Evolutionary conservation across 1,140 invertebrate species (phyloP), one percentile per base, ranked within the genome.

Genomic region (Thaumetopoea pityocampa): DNA sequence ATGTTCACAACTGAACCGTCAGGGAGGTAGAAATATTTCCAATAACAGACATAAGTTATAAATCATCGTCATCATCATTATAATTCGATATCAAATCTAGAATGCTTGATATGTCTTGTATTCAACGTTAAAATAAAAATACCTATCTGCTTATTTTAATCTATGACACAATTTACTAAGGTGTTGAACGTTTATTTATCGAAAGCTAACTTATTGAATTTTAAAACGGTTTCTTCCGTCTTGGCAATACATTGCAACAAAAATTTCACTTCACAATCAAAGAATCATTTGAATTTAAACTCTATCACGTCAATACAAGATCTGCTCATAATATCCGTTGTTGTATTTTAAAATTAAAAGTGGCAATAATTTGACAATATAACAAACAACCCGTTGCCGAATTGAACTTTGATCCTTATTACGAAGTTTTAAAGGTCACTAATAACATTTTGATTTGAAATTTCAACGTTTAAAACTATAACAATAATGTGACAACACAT

Each of bases 141-240:
- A n/a, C n/a, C n/a, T n/a, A n/a, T n/a, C n/a, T n/a, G n/a, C n/a
- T n/a, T n/a, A n/a, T 29, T 18, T 43, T 71, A 67, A 22, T 71
- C 67, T 71, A 17, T 68, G 59, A 16, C 23, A 36, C 35, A 27
- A 29, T 14, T 18, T 62, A 60, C 69, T 49, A 49, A 73, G 55
- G 69, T 66, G 69, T 68, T 62, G 59, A 73, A 66, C 35, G 53
- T 47, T 67, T 66, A 73, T 59, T 61, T 71, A 71, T 71, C 38
- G 57, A 40, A 36, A 24, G 33, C 41, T 9, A 53, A 40, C 24
- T 63, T 71, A 77, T 73, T 64, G 64, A 60, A 65, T 65, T 61
- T 66, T 67, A 69, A 71, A 62, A 53, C 50, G 52, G 33, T 18
- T 36, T 15, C 55, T 67, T 72, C 68, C 66, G 53, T 50, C 20